These are phyloP conservation scores for Myanophis thanlyinensis DNA, from an alignment of 2,113 vertebrate species.

Conservation along the genomic window DNA sequence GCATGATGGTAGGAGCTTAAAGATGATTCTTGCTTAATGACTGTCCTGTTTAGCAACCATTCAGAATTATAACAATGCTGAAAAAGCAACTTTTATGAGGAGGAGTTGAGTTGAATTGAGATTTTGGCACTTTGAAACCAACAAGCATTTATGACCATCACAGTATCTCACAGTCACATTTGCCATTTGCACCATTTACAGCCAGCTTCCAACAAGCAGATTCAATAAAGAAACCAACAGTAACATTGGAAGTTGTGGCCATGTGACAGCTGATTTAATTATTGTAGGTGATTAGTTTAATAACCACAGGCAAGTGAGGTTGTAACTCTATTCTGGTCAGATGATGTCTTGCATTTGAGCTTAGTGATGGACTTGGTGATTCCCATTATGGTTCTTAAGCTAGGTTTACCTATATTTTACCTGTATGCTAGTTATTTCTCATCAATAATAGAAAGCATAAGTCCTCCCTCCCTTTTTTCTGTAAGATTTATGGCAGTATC, in stretches of 20 bases:
- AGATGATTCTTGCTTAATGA: background rate
- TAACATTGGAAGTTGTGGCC: background rate
- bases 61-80: background rate
- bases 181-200: background rate
- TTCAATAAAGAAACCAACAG: background rate
- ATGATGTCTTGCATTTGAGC: background rate
- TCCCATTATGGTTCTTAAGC: background rate
- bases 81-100: background rate
- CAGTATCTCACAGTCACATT: background rate
- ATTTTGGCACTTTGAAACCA: background rate
- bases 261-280: background rate
- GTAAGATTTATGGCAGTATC: background rate
- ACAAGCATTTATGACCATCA: background rate
- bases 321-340: background rate
- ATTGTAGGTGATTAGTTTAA: background rate
- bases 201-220: background rate
- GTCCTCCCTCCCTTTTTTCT: background rate
- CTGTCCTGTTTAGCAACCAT: background rate
- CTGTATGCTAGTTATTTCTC: background rate
- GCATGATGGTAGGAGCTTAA: slow-evolving; percentile 78
- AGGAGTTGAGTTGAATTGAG: too few relatives aligned
- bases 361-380: background rate
- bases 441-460: background rate
- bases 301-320: background rate
- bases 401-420: background rate